Conservation (phyloP, 2,113 vertebrate species). For the Sterna hirundo region DNA sequence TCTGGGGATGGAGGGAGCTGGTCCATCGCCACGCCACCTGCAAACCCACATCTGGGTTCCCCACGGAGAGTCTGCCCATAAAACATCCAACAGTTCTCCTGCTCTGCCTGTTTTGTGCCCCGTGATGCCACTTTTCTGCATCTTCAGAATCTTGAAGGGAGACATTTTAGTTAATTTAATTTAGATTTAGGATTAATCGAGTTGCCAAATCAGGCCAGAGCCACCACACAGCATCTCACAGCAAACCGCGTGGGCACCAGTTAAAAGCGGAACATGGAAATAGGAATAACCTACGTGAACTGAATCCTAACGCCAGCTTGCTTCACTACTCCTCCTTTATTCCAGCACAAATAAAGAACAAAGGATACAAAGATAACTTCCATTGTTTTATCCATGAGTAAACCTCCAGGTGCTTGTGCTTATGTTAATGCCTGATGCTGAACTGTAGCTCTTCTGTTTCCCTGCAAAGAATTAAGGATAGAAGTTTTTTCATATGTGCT, state of each 20-base stretch:
- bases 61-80: not conserved
- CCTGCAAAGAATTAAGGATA: constrained; percentile 23
- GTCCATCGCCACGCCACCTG: not conserved
- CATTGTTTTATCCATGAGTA: constrained; percentile 52
- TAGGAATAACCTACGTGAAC: not conserved
- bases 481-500: constrained; percentile 24
- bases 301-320: not conserved
- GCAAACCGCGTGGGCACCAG: not conserved
- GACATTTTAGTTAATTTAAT: not conserved
- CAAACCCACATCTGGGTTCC: not conserved
- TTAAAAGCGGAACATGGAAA: not conserved
- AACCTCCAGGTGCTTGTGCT: constrained; percentile 46
- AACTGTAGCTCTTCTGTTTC: constrained; percentile 54
- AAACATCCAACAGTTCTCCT: not conserved
- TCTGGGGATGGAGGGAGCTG: not conserved
- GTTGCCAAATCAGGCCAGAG: not conserved
- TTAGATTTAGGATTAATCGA: not conserved
- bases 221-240: not conserved
- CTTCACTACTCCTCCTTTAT: not conserved
- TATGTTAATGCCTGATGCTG: constrained; percentile 38
- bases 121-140: not conserved
- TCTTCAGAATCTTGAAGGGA: not conserved
- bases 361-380: constrained; percentile 34
- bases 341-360: not conserved
- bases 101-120: not conserved